phyloP scores from a whole-genome alignment of 2,797 vertebrate genomes.

The Gymnocypris eckloni region DNA sequence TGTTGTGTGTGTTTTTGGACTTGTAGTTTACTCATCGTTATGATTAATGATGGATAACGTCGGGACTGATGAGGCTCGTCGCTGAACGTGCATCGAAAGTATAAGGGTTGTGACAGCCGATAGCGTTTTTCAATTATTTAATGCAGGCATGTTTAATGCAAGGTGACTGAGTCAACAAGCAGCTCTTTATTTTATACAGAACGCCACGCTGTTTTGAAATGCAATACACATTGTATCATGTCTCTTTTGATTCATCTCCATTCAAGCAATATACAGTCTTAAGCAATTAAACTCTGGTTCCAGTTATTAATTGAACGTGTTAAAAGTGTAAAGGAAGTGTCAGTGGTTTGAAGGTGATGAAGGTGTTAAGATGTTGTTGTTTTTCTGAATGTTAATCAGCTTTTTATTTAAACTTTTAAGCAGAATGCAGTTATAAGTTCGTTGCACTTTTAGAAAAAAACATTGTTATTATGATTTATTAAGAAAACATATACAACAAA shows the following conservation, averaged over 20 bases:
- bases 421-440: neutral
- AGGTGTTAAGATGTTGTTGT: neutral
- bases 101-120: slow-evolving; percentile 28
- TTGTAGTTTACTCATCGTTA: slow-evolving; percentile 40
- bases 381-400: neutral
- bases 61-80: neutral
- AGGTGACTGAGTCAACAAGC: slow-evolving; percentile 33
- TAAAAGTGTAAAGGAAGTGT: neutral
- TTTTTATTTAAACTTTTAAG: neutral
- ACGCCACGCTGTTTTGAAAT: neutral
- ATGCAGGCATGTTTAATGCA: slow-evolving; percentile 45
- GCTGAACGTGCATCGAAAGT: slow-evolving; percentile 1
- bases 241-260: neutral
- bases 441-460: neutral
- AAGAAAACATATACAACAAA: neutral
- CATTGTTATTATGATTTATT: neutral
- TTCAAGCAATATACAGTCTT: neutral
- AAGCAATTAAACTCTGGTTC: neutral
- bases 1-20: slow-evolving; percentile 17
- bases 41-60: slow-evolving; percentile 33
- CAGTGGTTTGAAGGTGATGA: neutral
- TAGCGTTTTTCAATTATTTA: slow-evolving; percentile 45
- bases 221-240: neutral
- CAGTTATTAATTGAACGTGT: neutral
- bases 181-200: slow-evolving; percentile 6